Evolutionary conservation across 2,113 vertebrate genomes (phyloP), one percentile per base, ranked within the genome.

Genomic region (Amphiprion ocellaris): DNA sequence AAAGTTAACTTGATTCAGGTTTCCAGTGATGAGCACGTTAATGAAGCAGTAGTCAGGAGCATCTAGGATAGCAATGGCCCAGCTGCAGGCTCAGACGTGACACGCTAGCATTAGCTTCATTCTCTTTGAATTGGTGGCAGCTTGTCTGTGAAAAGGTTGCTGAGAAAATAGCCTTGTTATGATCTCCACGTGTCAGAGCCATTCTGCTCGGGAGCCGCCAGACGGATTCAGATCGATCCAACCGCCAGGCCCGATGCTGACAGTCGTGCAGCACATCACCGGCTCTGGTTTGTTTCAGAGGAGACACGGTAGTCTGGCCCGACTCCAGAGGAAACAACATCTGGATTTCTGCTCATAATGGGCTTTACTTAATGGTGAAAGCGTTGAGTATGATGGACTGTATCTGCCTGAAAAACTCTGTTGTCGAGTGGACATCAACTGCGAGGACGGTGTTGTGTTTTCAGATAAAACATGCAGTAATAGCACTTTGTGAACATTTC

Each of bases 261-360:
- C 80, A 73, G 50, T 86, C 73, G 28, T 10, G 60, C 66, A 46
- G 62, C 78, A 62, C 60, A 68, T 75, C 60, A 15, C 49, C 5
- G 49, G 59, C 41, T 87, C 82, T 81, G 81, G 54, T 46, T 78
- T 81, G 28, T 79, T 55, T 82, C 74, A 77, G 52, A 64, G 66
- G 58, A 82, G 73, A 86, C 83, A 67, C 23, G 58, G 78, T 49
- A 71, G 81, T 79, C 53, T 89, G 84, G 77, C 60, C 7, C 0
- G 0, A 16, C 53, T 84, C 86, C 86, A 83, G 79, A 81, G 71
- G 71, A 74, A 73, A 85, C 74, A 85, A 74, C 87, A 89, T 89
- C 87, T 90, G 89, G 83, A 84, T 58, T 88, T 80, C 23, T 50
- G 66, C 63, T 77, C 49, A 61, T 62, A 79, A 81, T 49, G 33